Conservation (phyloP, 2,888 invertebrate species). For the Hecatera dysodea region DNA sequence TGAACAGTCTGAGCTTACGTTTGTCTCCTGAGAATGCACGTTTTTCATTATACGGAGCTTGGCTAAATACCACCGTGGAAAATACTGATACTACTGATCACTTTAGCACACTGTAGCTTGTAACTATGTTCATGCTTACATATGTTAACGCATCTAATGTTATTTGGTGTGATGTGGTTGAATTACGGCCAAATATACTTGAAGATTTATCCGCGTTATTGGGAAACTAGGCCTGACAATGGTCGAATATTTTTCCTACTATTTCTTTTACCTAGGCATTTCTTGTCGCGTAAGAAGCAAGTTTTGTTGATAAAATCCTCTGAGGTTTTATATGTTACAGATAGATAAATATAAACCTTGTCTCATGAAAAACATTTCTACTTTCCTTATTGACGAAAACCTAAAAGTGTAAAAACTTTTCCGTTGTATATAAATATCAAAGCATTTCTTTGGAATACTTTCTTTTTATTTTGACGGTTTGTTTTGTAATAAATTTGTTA, state of each 20-base stretch:
- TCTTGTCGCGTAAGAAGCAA: constrained; percentile 13
- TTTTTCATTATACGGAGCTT: constrained; percentile 16
- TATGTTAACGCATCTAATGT: not conserved
- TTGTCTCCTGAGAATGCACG: constrained; percentile 2
- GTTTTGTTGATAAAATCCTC: constrained; percentile 45
- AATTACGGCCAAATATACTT: not conserved
- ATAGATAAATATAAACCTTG: constrained; percentile 46
- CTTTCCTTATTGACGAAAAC: constrained; percentile 49
- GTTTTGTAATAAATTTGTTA: constrained; percentile 54
- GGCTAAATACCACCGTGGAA: constrained; percentile 9
- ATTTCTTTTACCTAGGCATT: constrained; percentile 34
- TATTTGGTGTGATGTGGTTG: not conserved
- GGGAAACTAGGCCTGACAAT: constrained; percentile 17
- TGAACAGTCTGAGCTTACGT: not conserved
- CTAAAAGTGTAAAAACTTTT: constrained; percentile 55
- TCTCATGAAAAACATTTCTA: constrained; percentile 41
- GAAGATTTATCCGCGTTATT: constrained; percentile 6
- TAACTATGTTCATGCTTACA: not conserved
- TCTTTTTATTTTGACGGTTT: constrained; percentile 47
- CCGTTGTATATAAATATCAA: constrained; percentile 56
- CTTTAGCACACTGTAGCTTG: not conserved
- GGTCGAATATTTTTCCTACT: constrained; percentile 21
- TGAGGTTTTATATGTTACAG: constrained; percentile 43
- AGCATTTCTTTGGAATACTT: constrained; percentile 60
- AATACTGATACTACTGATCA: not conserved